A percentile compares a stretch with the other conserved stretches of the same genome.
These are phyloP conservation scores for Chrysolina americana DNA, from an alignment of 2,888 invertebrate genomes.

Conservation along the genomic window DNA sequence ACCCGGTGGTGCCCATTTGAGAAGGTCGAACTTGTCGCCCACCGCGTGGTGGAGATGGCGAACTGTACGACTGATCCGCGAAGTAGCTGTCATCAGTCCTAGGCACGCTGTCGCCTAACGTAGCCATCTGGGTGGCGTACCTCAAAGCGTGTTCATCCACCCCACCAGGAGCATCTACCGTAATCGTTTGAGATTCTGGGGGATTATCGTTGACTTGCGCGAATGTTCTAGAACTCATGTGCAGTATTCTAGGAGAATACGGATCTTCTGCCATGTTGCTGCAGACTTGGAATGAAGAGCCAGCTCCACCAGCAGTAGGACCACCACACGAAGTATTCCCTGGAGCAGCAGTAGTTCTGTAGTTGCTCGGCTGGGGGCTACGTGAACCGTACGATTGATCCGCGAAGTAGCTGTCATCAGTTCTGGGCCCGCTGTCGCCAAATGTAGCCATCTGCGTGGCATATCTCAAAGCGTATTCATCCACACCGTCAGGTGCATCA, in stretches of 20 bases:
- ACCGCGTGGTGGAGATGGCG: neutral
- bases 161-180: no score
- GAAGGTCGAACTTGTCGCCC: no score
- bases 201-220: slow-evolving; percentile 1
- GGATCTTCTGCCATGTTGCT: no score
- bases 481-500: slow-evolving; percentile 21
- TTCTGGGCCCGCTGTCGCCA: neutral
- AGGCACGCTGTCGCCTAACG: neutral
- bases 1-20: no score
- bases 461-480: neutral
- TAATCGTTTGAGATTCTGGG: no score
- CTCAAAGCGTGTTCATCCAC: neutral
- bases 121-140: slow-evolving; percentile 6
- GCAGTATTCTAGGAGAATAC: no score
- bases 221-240: no score
- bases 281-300: no score
- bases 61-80: neutral
- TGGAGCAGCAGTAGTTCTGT: no score
- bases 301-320: no score
- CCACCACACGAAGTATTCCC: no score
- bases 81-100: neutral
- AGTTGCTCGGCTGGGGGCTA: neutral
- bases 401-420: neutral
- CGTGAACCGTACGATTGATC: neutral
- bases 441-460: slow-evolving; percentile 6